These are phyloP conservation scores for Spea hammondii DNA, from an alignment of 2,797 vertebrate species.

Conservation along the genomic window DNA sequence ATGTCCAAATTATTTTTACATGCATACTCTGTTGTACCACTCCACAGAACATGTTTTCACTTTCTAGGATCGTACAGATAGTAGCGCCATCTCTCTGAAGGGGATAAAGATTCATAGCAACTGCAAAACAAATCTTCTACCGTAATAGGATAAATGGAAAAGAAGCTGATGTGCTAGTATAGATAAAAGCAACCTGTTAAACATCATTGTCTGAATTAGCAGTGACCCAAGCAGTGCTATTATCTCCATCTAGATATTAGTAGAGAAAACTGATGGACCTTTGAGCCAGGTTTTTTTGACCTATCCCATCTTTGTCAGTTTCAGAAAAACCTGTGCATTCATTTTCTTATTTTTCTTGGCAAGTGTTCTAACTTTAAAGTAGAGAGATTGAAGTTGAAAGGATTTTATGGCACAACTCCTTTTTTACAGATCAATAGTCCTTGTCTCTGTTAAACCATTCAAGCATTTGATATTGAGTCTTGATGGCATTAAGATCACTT, in stretches of 20 bases:
- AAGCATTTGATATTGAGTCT: conserved; percentile 44
- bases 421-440: conserved; percentile 46
- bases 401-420: conserved; percentile 43
- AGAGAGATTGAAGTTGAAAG: conserved; percentile 41
- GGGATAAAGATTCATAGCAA: not conserved
- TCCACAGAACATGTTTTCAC: too few species aligned
- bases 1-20: too few species aligned
- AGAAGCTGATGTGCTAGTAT: not conserved
- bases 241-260: conserved; percentile 42
- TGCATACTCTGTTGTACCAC: too few species aligned
- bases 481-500: conserved; percentile 46
- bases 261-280: conserved; percentile 32
- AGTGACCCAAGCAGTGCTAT: conserved; percentile 19
- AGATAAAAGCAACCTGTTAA: conserved; percentile 12
- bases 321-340: conserved; percentile 21
- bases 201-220: not conserved
- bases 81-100: not conserved
- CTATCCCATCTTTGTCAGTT: conserved; percentile 21
- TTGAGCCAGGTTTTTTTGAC: conserved; percentile 18
- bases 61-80: too few species aligned
- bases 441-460: conserved; percentile 45
- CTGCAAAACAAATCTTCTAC: not conserved
- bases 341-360: conserved; percentile 42
- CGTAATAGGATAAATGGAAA: not conserved
- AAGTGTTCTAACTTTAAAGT: conserved; percentile 44